phyloP scores from a whole-genome alignment of 2,797 vertebrate species.

The Cichlasoma orientale region DNA sequence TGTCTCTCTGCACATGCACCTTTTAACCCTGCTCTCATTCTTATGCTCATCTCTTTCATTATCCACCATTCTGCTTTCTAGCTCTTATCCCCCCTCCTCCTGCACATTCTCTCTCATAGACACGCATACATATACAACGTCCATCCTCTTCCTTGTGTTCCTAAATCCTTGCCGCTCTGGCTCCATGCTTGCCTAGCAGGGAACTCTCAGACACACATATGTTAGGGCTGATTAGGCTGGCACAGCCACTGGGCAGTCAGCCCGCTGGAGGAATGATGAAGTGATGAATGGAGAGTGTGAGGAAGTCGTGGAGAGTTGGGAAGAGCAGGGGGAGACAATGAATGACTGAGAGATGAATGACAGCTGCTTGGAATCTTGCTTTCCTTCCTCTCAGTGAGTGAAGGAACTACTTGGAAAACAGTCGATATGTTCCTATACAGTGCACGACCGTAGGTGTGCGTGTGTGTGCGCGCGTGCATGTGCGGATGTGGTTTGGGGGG shows the following conservation, averaged over 20 bases:
- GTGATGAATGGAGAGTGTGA: constrained; percentile 17
- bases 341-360: neutral
- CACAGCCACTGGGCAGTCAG: constrained; percentile 41
- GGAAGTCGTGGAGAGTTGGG: neutral
- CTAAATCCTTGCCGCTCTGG: constrained; percentile 18
- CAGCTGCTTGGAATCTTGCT: neutral
- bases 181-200: constrained; percentile 17
- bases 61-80: neutral
- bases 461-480: constrained; percentile 31
- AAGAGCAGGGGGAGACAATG: neutral
- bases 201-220: constrained; percentile 48
- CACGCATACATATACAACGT: neutral
- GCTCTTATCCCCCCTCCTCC: neutral
- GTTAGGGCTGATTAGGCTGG: constrained; percentile 67
- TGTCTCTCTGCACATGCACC: neutral
- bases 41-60: constrained; percentile 40
- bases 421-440: neutral
- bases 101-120: neutral
- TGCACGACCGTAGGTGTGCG: neutral
- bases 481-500: too few relatives aligned
- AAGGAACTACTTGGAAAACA: neutral
- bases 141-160: constrained; percentile 35
- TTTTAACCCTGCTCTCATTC: constrained; percentile 40
- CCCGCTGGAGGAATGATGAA: constrained; percentile 37
- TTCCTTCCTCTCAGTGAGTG: neutral